Evolutionary conservation across 2,113 vertebrate species (phyloP).

Genomic region (Cercocebus atys): DNA sequence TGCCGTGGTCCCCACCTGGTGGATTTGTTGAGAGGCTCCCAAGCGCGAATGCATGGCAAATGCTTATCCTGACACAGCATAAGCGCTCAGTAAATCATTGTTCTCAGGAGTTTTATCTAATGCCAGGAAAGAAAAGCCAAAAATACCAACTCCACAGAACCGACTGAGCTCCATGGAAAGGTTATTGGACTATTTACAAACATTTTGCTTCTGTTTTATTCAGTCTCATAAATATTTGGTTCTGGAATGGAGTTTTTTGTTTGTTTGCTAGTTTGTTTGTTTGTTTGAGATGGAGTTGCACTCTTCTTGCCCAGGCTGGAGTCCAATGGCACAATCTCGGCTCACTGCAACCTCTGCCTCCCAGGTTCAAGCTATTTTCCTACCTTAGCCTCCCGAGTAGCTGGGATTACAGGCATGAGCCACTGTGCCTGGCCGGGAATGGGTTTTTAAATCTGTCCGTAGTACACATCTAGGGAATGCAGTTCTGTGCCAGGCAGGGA

Average conservation of each 20-base stretch:
- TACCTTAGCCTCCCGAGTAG: too few species aligned
- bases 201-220: neutral
- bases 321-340: too few species aligned
- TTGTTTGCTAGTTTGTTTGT: too few species aligned
- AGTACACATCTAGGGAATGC: fast-evolving
- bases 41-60: fast-evolving
- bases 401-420: too few species aligned
- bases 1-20: fast-evolving
- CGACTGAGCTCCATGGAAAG: neutral
- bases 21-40: neutral
- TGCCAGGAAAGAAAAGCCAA: neutral
- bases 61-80: fast-evolving
- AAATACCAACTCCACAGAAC: neutral
- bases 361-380: too few species aligned
- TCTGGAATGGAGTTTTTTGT: neutral
- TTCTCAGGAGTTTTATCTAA: neutral
- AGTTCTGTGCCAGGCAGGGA: neutral
- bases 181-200: neutral
- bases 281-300: too few species aligned
- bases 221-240: neutral
- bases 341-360: too few species aligned
- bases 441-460: neutral
- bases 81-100: fast-evolving
- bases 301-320: too few species aligned
- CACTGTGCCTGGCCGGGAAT: neutral